Conservation (phyloP, 2,797 vertebrate species). For the Cirrhinus molitorella region DNA sequence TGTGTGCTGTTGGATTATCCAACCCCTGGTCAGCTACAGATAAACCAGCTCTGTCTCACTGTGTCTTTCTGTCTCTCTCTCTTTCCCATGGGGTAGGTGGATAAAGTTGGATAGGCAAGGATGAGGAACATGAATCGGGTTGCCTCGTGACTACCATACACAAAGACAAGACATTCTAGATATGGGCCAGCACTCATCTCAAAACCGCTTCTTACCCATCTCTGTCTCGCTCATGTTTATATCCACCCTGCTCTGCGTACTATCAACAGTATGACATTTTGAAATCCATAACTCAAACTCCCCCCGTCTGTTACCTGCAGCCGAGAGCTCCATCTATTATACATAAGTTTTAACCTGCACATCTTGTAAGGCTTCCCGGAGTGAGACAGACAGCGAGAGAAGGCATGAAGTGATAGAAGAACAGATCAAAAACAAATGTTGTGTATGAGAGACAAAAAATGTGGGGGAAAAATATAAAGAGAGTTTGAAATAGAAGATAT, state of each 20-base stretch:
- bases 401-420: slow-evolving; percentile 4
- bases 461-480: not conserved
- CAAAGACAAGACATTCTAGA: slow-evolving; percentile 15
- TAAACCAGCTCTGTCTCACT: slow-evolving; percentile 53
- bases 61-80: slow-evolving; percentile 48
- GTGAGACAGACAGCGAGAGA: slow-evolving; percentile 6
- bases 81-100: slow-evolving; percentile 42
- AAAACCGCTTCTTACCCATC: not conserved
- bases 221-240: slow-evolving; percentile 17
- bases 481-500: slow-evolving; percentile 7
- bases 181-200: not conserved
- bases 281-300: slow-evolving; percentile 41
- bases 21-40: slow-evolving; percentile 55
- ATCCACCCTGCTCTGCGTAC: not conserved
- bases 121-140: not conserved
- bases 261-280: slow-evolving; percentile 46
- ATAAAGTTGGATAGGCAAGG: slow-evolving; percentile 3
- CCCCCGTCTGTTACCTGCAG: slow-evolving; percentile 41
- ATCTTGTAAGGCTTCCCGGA: slow-evolving; percentile 38
- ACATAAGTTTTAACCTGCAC: slow-evolving; percentile 41
- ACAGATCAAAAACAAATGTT: slow-evolving; percentile 35
- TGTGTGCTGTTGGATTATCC: slow-evolving; percentile 59
- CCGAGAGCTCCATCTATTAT: slow-evolving; percentile 55
- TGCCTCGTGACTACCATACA: slow-evolving; percentile 23
- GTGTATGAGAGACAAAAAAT: not conserved